Base-by-base conservation (phyloP, 2,888 invertebrate genomes). In the Hipparchia semele region DNA sequence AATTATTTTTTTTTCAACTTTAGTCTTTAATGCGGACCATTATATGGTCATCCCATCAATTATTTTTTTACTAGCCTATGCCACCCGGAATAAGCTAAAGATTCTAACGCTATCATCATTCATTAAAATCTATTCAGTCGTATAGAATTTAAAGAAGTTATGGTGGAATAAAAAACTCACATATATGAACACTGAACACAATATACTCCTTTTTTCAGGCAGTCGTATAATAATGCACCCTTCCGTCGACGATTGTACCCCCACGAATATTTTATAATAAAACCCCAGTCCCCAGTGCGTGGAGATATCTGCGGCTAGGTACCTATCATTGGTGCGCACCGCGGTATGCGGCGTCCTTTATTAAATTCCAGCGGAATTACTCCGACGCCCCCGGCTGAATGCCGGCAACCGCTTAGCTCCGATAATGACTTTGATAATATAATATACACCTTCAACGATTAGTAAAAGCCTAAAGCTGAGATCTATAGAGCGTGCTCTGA, bases 321-420 rank as follows among this genome's bases (percentile, higher is more conserved):
- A 23, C 23, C 3, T 73, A 72, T 72, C 65, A 13, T 64, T 64
- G 73, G 66, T 76, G 75, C 71, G 70, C 70, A 85, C 86, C 83
- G 86, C 85, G 86, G 83, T 80, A 74, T 76, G 78, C 72, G 74
- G 61, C 73, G 64, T 74, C 10, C 83, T 82, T 86, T 91, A 91
- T 91, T 91, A 91, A 91, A 91, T 91, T 90, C 90, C 86, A 79
- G 51, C 66, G 69, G 81, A 79, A 83, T 84, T 84, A 83, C 75
- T 78, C 60, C 54, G 68, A 75, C 74, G 69, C 76, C 77, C 61
- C n/a, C 56, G 13, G 68, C 68, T 23, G 59, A 23, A 60, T 68
- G 51, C 59, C 68, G 59, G 46, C 23, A 12, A 51, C 49, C 68
- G 68, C 59, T 59, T 49, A 59, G 23, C 58, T 33, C 12, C 51